These are phyloP conservation scores for Xenopus petersii DNA, from an alignment of 2,797 vertebrate genomes.

Conservation along the genomic window DNA sequence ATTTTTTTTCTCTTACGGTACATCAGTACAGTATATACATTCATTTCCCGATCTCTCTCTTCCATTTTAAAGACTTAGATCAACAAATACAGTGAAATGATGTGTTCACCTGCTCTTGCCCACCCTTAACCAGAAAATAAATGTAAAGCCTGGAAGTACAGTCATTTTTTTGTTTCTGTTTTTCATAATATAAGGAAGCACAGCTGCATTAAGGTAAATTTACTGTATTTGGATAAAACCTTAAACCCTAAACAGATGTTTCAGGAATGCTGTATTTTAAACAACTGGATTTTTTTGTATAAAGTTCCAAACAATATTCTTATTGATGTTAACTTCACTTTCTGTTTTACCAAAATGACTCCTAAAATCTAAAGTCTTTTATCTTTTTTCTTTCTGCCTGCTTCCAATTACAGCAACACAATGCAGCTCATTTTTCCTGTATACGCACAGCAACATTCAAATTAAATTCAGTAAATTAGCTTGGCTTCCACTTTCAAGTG, in stretches of 20 bases:
- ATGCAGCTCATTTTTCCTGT: background rate
- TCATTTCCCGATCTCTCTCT: too few relatives aligned
- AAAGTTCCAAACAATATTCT: conserved; percentile 31
- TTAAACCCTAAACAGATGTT: conserved; percentile 40
- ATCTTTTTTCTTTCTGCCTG: conserved; percentile 10
- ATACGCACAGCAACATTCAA: too few relatives aligned
- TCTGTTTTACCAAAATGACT: conserved; percentile 19
- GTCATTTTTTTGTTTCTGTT: conserved; percentile 31
- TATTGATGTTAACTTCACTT: conserved; percentile 33
- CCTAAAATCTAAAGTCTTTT: conserved; percentile 17
- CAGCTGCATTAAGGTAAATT: conserved; percentile 22
- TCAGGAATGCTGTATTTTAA: conserved; percentile 40
- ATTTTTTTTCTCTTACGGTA: too few relatives aligned
- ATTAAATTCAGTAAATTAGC: too few relatives aligned
- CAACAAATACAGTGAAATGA: background rate
- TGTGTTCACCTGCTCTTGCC: conserved; percentile 7
- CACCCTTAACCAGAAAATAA: conserved; percentile 11
- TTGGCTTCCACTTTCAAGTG: too few relatives aligned
- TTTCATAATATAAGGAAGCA: conserved; percentile 35
- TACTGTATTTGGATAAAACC: conserved; percentile 36
- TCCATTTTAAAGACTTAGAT: too few relatives aligned
- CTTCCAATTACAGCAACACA: conserved; percentile 10
- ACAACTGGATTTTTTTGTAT: conserved; percentile 37
- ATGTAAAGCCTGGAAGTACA: conserved; percentile 6
- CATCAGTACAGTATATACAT: too few relatives aligned